Evolutionary conservation across 2,888 invertebrate genomes (phyloP), one percentile per base, ranked within the genome.

Genomic region (Stramonita haemastoma): DNA sequence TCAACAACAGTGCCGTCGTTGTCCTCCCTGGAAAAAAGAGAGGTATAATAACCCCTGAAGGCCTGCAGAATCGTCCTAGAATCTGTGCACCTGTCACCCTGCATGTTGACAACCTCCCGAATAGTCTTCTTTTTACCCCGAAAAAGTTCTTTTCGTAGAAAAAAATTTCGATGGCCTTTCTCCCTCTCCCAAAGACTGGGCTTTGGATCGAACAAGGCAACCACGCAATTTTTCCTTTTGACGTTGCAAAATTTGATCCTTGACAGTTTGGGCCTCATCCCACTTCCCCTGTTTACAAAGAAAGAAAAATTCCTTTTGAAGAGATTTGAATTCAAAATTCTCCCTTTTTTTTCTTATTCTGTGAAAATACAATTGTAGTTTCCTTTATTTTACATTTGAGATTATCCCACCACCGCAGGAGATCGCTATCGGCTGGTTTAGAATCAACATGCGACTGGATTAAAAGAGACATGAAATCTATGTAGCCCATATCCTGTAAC

Each of bases 141-240:
- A 29, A 60, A 77, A 2, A 73, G 56, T 73, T 90, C 89, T 77
- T 85, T 83, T 34, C 84, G 34, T 15, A 90, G 73, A 89, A 90
- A 90, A n/a, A 57, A 89, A 90, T 46, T 57, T 86, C 6, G 90
- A 66, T 60, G 86, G 88, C 22, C 66, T 88, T 86, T 88, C 88
- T 34, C 86, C 66, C 26, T 88, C 22, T 57, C 88, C 86, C 46
- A 86, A 29, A 11, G n/a, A 22, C 6, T 81, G 79, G 34, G 88
- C 88, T 46, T 79, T 90, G 22, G 86, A 79, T 32, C 90, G 77
- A 56, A 90, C 60, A 36, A 77, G 56, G 19, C 84, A 34, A 8
- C 90, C 90, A 57, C 81, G 22, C 34, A 79, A 32, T 46, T 86
- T 46, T 1, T 83, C 81, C 11, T 19, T 5, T 22, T 83, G 81